A percentile compares a stretch with the other conserved stretches of the same genome.
phyloP scores from a whole-genome alignment of 2,113 vertebrate genomes.

The Lontra canadensis region DNA sequence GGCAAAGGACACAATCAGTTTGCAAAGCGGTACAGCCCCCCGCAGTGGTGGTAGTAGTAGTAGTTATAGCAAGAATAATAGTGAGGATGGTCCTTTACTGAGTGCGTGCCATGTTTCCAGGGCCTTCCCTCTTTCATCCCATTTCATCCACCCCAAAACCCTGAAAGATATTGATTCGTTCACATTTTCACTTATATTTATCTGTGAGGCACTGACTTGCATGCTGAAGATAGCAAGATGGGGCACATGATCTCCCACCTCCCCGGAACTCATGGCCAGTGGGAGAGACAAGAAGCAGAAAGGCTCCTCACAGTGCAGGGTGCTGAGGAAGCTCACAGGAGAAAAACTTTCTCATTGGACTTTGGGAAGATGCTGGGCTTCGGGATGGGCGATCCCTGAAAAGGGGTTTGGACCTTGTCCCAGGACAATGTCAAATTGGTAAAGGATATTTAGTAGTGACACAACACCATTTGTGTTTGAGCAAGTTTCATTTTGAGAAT shows the following conservation, averaged over 20 bases:
- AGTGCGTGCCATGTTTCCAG: not conserved
- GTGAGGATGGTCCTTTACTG: not conserved
- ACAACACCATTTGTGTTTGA: not conserved
- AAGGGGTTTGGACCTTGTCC: not conserved
- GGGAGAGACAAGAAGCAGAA: not conserved
- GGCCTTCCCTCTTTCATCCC: not conserved
- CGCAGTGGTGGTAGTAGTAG: rapidly evolving
- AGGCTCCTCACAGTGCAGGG: not conserved
- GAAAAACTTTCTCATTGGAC: not conserved
- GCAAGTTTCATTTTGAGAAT: not conserved
- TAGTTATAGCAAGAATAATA: no score
- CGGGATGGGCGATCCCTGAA: no score
- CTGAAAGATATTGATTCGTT: not conserved
- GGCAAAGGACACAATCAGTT: not conserved
- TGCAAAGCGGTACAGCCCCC: not conserved
- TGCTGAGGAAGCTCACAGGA: not conserved
- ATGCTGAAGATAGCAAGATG: not conserved
- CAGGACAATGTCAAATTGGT: not conserved
- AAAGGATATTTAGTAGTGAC: not conserved
- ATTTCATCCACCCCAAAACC: not conserved
- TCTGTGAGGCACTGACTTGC: not conserved
- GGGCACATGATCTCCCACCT: not conserved
- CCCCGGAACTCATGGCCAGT: not conserved
- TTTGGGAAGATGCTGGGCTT: no score
- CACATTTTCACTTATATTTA: not conserved